Evolutionary conservation across 2,113 vertebrate species (phyloP).

Genomic region (Lasiurus cinereus): DNA sequence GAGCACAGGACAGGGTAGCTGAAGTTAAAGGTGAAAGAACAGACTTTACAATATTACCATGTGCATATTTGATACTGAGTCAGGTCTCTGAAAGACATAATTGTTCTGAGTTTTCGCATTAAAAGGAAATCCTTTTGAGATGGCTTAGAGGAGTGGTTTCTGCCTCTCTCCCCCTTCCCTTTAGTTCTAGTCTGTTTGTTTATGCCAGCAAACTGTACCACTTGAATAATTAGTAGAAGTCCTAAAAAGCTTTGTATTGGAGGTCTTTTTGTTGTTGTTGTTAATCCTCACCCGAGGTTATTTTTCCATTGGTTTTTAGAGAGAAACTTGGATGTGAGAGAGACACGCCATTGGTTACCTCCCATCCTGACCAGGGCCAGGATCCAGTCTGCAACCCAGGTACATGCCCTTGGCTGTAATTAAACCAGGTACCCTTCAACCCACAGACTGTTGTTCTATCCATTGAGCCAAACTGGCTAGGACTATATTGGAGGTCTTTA

Average conservation of each 20-base stretch:
- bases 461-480: too few relatives aligned
- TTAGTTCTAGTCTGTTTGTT: background rate
- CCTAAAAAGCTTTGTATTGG: constrained; percentile 59
- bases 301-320: too few relatives aligned
- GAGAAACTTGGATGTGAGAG: too few relatives aligned
- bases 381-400: too few relatives aligned
- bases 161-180: background rate
- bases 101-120: background rate
- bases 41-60: background rate
- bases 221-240: constrained; percentile 70
- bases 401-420: too few relatives aligned
- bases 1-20: background rate
- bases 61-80: background rate
- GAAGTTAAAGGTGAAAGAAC: constrained; percentile 28
- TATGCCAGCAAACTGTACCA: background rate
- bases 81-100: constrained; percentile 9
- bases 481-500: constrained; percentile 47
- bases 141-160: background rate
- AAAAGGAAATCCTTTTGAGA: constrained; percentile 42
- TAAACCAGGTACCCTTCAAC: too few relatives aligned
- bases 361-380: too few relatives aligned
- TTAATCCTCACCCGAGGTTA: too few relatives aligned
- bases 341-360: too few relatives aligned
- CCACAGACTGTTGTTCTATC: too few relatives aligned
- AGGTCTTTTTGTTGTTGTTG: constrained; percentile 38